phyloP scores from a whole-genome alignment of 2,797 vertebrate species.

The Syncerus caffer region DNA sequence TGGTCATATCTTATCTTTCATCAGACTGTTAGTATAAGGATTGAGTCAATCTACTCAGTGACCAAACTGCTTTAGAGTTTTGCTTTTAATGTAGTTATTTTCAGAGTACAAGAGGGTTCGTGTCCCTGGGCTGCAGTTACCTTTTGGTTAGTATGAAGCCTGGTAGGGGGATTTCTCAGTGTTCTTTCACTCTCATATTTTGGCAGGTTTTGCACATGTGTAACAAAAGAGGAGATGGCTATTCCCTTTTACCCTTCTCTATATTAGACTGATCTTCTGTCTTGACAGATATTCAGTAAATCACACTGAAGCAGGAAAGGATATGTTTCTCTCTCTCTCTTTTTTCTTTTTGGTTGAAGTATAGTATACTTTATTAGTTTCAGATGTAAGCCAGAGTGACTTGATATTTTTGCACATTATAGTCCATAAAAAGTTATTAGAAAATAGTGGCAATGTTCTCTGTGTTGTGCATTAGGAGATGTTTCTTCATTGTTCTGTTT shows the following conservation, averaged over 20 bases:
- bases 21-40: background rate
- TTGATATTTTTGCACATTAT: background rate
- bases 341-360: background rate
- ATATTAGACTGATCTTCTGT: background rate
- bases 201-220: background rate
- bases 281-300: background rate
- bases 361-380: background rate
- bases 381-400: background rate
- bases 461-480: background rate
- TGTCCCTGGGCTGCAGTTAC: no score
- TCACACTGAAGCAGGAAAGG: background rate
- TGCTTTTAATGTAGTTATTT: background rate
- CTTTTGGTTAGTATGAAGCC: background rate
- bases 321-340: background rate
- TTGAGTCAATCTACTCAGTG: background rate
- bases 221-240: background rate
- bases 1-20: background rate
- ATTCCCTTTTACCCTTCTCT: background rate
- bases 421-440: background rate
- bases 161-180: background rate
- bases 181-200: background rate
- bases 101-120: background rate
- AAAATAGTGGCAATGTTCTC: background rate
- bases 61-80: background rate
- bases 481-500: background rate